Evolutionary conservation across 2,797 vertebrate species (phyloP).

Genomic region (Eulemur coronatus): DNA sequence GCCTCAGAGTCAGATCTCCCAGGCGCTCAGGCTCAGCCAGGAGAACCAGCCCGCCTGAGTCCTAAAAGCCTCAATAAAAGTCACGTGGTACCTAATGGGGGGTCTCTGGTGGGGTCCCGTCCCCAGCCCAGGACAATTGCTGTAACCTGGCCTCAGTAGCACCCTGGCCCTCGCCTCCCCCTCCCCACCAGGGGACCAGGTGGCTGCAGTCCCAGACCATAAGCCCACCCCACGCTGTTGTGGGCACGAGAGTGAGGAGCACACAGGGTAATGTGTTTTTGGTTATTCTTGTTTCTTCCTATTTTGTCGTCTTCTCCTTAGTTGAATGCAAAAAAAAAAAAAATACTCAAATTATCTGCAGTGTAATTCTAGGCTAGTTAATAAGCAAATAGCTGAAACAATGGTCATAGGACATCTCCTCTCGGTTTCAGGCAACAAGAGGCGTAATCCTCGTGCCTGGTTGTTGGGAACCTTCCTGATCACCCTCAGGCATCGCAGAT

Average conservation of each 20-base stretch:
- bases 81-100: neutral
- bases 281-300: neutral
- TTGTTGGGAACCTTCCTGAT: fast-evolving
- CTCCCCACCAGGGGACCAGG: neutral
- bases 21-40: neutral
- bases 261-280: neutral
- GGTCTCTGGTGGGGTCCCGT: neutral
- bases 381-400: neutral
- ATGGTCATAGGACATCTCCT: neutral
- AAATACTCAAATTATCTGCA: neutral
- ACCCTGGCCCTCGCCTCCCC: neutral
- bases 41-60: neutral
- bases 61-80: neutral
- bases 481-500: neutral
- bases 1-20: neutral
- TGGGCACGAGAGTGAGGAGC: neutral
- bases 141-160: neutral
- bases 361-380: neutral
- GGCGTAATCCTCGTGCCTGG: neutral
- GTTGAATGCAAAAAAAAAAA: neutral
- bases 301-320: neutral
- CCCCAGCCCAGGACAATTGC: neutral
- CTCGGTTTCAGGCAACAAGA: neutral
- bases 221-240: neutral
- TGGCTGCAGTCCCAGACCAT: neutral